A percentile compares a stretch with the other conserved stretches of the same genome.
These are phyloP conservation scores for Ellobium chinense DNA, from an alignment of 2,888 invertebrate genomes.

Conservation along the genomic window DNA sequence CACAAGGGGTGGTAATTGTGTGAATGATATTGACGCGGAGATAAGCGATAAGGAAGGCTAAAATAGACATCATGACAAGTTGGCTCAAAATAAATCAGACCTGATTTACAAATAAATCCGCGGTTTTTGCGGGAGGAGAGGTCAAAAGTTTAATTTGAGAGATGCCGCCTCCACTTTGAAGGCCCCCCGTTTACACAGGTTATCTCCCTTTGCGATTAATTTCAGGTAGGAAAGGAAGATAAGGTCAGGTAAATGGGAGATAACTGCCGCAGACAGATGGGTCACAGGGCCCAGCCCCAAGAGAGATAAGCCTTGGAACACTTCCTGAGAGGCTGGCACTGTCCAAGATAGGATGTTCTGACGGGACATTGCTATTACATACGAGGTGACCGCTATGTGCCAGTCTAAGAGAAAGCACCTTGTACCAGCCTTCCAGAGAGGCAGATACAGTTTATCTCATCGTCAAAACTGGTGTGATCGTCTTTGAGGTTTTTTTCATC, in stretches of 20 bases:
- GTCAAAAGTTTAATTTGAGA: conserved; percentile 14
- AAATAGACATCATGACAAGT: not conserved
- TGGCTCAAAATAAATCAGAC: not conserved
- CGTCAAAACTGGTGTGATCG: too few species aligned
- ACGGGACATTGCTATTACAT: not conserved
- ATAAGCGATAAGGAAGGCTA: not conserved
- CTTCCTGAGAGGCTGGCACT: not conserved
- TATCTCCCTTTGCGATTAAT: conserved; percentile 1
- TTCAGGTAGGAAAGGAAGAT: conserved; percentile 20
- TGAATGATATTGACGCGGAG: not conserved
- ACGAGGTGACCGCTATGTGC: not conserved
- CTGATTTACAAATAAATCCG: conserved; percentile 10
- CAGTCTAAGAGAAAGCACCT: too few species aligned
- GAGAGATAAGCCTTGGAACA: not conserved
- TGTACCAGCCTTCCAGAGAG: too few species aligned
- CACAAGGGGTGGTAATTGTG: not conserved
- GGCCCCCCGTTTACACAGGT: not conserved
- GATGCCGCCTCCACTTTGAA: not conserved
- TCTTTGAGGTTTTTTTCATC: too few species aligned
- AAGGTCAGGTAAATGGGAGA: conserved; percentile 35
- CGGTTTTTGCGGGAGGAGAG: not conserved
- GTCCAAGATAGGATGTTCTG: not conserved
- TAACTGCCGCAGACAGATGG: conserved; percentile 19
- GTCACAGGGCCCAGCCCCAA: not conserved
- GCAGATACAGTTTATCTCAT: too few species aligned